Evolutionary conservation across 2,113 vertebrate species (phyloP).

Genomic region (Eublepharis macularius): DNA sequence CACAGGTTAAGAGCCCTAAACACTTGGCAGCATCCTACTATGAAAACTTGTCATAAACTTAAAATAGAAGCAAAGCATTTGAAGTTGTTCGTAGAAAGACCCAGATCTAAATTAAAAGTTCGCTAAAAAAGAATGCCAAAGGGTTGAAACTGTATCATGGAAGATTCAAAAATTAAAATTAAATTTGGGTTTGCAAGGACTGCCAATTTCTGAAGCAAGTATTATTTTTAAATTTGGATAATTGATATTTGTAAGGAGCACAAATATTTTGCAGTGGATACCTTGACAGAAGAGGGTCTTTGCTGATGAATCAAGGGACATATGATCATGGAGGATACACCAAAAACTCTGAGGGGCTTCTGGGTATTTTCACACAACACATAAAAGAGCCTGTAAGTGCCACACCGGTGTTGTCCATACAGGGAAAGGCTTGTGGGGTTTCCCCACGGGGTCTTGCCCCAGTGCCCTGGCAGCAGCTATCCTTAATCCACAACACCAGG

Average conservation of each 20-base stretch:
- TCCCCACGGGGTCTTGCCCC: no score
- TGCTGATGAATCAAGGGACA: background rate
- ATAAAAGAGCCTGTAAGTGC: background rate
- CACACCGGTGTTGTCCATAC: no score
- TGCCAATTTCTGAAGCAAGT: background rate
- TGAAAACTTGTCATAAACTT: background rate
- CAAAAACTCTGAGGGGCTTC: background rate
- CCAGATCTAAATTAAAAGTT: background rate
- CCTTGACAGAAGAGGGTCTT: background rate
- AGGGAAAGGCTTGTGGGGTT: no score
- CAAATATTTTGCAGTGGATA: background rate
- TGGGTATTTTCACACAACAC: background rate
- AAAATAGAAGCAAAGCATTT: background rate
- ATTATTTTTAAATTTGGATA: background rate
- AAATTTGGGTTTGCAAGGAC: background rate
- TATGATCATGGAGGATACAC: background rate
- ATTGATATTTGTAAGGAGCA: background rate
- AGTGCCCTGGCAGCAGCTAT: no score
- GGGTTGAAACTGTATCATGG: background rate
- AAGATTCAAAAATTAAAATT: background rate
- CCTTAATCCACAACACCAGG: no score
- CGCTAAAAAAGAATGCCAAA: background rate
- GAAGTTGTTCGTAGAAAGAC: background rate
- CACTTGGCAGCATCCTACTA: background rate
- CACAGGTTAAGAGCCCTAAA: background rate